Percentiles rank a stretch among this genome's conserved stretches.
phyloP scores from a whole-genome alignment of 2,888 invertebrate genomes.

The Drosophila borborema region DNA sequence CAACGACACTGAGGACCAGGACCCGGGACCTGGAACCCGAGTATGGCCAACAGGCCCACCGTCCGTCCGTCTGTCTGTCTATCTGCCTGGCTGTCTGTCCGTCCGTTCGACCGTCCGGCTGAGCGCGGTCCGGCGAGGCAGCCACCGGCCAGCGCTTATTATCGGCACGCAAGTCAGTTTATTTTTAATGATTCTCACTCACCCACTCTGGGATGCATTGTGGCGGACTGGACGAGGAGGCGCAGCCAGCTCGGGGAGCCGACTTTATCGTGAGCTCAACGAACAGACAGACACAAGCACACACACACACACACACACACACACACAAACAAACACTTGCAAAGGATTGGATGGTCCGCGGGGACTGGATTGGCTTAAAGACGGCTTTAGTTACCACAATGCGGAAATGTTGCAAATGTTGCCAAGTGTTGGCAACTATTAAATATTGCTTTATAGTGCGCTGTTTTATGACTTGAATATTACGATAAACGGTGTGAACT shows the following conservation, averaged over 20 bases:
- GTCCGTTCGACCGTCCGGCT: slow-evolving; percentile 7
- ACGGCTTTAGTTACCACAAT: slow-evolving; percentile 58
- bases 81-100: not conserved
- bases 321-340: slow-evolving; percentile 19
- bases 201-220: slow-evolving; percentile 66
- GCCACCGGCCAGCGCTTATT: slow-evolving; percentile 70
- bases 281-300: slow-evolving; percentile 19
- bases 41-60: slow-evolving; percentile 15
- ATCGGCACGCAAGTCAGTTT: slow-evolving; percentile 83
- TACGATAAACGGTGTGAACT: slow-evolving; percentile 64
- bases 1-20: slow-evolving; percentile 50
- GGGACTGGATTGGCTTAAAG: slow-evolving; percentile 53
- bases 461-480: slow-evolving; percentile 60
- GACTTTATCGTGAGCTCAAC: slow-evolving; percentile 39
- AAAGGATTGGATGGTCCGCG: slow-evolving; percentile 43
- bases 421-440: slow-evolving; percentile 75
- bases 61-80: not conserved
- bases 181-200: slow-evolving; percentile 82
- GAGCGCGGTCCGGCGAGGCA: slow-evolving; percentile 28
- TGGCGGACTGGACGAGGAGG: not conserved
- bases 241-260: slow-evolving; percentile 22
- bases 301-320: slow-evolving; percentile 25
- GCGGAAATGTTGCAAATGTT: slow-evolving; percentile 74
- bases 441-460: slow-evolving; percentile 68
- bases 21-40: slow-evolving; percentile 31